Base-by-base conservation (phyloP, 2,888 invertebrate species). In the Hyposoter dolosus region DNA sequence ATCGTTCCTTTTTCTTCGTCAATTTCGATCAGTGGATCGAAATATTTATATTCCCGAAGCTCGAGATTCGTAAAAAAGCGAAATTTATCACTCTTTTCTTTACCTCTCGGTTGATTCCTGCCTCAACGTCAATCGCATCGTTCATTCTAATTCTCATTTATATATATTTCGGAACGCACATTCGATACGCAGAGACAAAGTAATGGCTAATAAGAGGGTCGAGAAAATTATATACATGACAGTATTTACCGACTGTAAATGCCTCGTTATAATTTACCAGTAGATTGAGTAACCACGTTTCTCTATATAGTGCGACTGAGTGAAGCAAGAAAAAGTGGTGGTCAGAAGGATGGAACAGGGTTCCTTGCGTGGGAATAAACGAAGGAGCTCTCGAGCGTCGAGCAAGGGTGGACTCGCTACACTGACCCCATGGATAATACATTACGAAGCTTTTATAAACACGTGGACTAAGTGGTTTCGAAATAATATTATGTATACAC, bases 231-330 rank as follows among this genome's bases (percentile, higher is more conserved):
- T 68, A 53, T 68, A 77, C 72, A 10, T 65, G 32, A 65, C 78
- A 47, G 78, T 82, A 75, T 80, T 75, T 72, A 80, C 80, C 40
- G 80, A 80, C 80, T 83, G 83, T 80, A 80, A 83, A 80, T 83
- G 76, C 79, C 83, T 86, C 83, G 76, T 83, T 83, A 83, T 86
- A 86, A 86, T 86, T 79, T 65, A 83, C 83, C 85, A 53, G 83
- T 77, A 66, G 77, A 83, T 84, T 68, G 75, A 60, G 75, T 75
- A 76, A 43, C 75, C 68, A 69, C 68, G 40, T 40, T 40, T 0
- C 9, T 40, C 4, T 40, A 15, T 35, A 66, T 10, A 69, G 69
- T 40, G 71, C 17, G 40, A 50, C 40, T 43, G 79, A 74, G 69
- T 65, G 60, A 28, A 28, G 47, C 6, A 50, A n/a, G 0, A 50